Base-by-base conservation (phyloP, 1,140 invertebrate genomes). In the Andricus grossulariae region DNA sequence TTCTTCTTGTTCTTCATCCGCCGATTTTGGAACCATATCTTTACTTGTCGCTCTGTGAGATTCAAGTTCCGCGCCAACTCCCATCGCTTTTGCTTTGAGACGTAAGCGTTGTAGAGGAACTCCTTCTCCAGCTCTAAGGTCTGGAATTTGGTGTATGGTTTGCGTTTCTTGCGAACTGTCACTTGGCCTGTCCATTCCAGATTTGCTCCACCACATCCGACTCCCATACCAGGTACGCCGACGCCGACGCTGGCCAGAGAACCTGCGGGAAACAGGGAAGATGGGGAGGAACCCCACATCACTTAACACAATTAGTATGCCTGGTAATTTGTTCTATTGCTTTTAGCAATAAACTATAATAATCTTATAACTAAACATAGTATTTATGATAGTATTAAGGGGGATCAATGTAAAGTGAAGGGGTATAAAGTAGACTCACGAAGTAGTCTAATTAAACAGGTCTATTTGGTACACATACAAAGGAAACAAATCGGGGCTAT, bases 1-100 rank as follows among this genome's bases (percentile, higher is more conserved):
- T 98, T 98, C 92, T 99, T 99, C 92, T 99, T 99, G 92, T 98
- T 99, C 92, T 99, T 99, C 99, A 99, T 99, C 77, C 98, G 94
- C 86, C 99, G 94, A 90, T 99, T 99, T 93, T 99, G 98, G 92
- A 99, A 99, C 94, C 95, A 96, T 88, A 97, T 96, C 91, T 97
- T 97, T 84, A 99, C 98, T 92, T 99, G 98, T 74, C 98, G 93
- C 92, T 99, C 98, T 51, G 97, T 97, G 74, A 99, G 93, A 90
- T 97, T 97, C 66, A 99, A 91, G 90, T 97, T 98, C 76, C 97
- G 93, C 82, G 98, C 97, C 84, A 99, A 90, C 91, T 99, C 98
- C 97, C 97, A 99, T 78, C 98, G 94, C 89, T 98, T 99, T 90
- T 99, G 98, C 91, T 99, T 99, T 71, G 97, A 98, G 45, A 99